Evolutionary conservation across 2,888 invertebrate genomes (phyloP).

Genomic region (Sinohyriopsis cumingii): DNA sequence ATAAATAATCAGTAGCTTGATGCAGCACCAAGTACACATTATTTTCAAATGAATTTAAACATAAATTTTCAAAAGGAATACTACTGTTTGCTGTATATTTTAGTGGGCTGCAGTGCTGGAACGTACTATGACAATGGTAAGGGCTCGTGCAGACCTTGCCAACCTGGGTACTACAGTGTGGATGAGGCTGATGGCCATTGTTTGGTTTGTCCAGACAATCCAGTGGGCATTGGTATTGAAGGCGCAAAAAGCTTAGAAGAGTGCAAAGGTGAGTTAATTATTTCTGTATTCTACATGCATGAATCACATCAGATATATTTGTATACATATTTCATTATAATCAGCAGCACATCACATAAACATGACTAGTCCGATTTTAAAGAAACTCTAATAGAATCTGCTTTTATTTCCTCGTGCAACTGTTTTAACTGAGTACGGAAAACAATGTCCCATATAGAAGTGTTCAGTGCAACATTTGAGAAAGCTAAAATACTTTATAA

Average conservation of each 20-base stretch:
- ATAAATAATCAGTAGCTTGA: no score
- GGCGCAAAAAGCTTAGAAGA: slow-evolving; percentile 59
- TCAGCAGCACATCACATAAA: no score
- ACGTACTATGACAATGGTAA: slow-evolving; percentile 58
- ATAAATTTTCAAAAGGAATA: no score
- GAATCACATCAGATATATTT: background rate
- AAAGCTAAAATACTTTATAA: no score
- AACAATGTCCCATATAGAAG: no score
- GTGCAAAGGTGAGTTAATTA: slow-evolving; percentile 53
- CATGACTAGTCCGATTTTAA: no score
- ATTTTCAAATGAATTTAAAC: no score
- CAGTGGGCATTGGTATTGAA: slow-evolving; percentile 51
- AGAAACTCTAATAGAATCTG: no score
- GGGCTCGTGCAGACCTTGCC: slow-evolving; percentile 62
- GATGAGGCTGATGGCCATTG: slow-evolving; percentile 64
- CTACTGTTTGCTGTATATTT: slow-evolving; percentile 9
- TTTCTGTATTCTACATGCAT: background rate
- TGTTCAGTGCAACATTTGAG: no score
- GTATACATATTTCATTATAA: background rate
- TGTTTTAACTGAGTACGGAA: no score
- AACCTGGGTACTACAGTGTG: slow-evolving; percentile 69
- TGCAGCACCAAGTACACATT: no score
- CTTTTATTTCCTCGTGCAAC: no score
- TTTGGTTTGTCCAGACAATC: slow-evolving; percentile 54
- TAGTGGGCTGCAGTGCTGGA: slow-evolving; percentile 70